A percentile compares a stretch with the other conserved stretches of the same genome.
phyloP scores from a whole-genome alignment of 2,113 vertebrate species.

The Hemicordylus capensis region DNA sequence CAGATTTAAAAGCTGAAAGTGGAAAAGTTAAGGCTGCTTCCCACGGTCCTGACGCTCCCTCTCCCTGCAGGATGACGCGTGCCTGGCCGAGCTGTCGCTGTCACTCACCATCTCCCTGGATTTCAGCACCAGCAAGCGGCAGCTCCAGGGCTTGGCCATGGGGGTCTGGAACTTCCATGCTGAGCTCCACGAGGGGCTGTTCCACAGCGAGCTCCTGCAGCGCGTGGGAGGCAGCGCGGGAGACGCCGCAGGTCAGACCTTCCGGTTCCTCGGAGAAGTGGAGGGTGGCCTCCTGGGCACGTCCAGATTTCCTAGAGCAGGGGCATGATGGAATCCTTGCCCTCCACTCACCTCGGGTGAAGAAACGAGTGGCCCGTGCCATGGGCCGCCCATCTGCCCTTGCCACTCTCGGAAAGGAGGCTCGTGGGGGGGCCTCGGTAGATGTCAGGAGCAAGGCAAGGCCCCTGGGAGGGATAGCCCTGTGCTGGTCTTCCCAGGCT shows the following conservation, averaged over 20 bases:
- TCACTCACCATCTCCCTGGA: slow-evolving; percentile 86
- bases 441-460: background rate
- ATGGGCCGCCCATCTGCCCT: background rate
- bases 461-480: background rate
- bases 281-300: rapidly evolving
- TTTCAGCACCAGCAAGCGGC: slow-evolving; percentile 78
- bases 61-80: slow-evolving; percentile 80
- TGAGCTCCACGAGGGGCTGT: slow-evolving; percentile 92
- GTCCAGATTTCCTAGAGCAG: background rate
- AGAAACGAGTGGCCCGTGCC: background rate
- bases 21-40: too few relatives aligned
- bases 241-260: slow-evolving; percentile 20
- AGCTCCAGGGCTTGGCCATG: slow-evolving; percentile 78
- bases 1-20: too few relatives aligned
- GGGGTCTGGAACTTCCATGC: slow-evolving; percentile 81
- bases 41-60: background rate
- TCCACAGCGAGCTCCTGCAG: slow-evolving; percentile 83
- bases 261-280: too few relatives aligned
- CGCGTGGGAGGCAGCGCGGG: slow-evolving; percentile 16
- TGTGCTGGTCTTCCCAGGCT: too few relatives aligned
- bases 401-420: too few relatives aligned
- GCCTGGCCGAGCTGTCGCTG: slow-evolving; percentile 90
- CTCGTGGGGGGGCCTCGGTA: too few relatives aligned
- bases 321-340: background rate
- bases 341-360: background rate